phyloP scores from a whole-genome alignment of 1,140 invertebrate genomes.

The Batillaria attramentaria region DNA sequence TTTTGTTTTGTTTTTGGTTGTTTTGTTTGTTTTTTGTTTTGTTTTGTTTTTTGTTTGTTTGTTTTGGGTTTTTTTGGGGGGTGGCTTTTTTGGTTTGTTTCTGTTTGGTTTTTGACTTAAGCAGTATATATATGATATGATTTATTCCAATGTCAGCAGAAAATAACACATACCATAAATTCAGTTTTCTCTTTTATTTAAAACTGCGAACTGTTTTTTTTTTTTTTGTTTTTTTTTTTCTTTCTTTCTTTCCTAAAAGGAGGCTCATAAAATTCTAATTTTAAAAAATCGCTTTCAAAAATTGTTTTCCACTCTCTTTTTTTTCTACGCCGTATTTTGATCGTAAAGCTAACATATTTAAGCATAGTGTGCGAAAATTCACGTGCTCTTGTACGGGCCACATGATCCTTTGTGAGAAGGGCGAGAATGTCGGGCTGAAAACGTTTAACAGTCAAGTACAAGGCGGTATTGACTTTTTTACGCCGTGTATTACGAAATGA shows the following conservation, averaged over 20 bases:
- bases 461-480: no score
- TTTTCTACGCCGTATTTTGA: neutral
- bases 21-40: no score
- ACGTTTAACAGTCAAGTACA: no score
- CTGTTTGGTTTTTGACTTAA: no score
- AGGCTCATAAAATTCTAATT: neutral
- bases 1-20: no score
- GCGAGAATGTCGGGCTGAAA: no score
- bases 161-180: neutral
- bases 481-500: no score
- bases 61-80: neutral
- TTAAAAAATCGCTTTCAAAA: neutral
- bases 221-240: neutral
- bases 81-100: neutral
- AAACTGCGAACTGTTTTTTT: neutral
- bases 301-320: neutral
- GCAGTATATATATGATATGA: no score
- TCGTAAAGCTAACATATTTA: neutral
- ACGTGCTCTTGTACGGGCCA: neutral
- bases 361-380: neutral
- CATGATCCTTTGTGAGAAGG: neutral
- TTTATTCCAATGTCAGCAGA: no score
- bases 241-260: slow-evolving; percentile 14
- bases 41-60: neutral
- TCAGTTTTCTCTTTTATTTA: neutral